These are phyloP conservation scores for Vannuccia rotundouncinata DNA, from an alignment of 2,888 invertebrate species.

Conservation along the genomic window DNA sequence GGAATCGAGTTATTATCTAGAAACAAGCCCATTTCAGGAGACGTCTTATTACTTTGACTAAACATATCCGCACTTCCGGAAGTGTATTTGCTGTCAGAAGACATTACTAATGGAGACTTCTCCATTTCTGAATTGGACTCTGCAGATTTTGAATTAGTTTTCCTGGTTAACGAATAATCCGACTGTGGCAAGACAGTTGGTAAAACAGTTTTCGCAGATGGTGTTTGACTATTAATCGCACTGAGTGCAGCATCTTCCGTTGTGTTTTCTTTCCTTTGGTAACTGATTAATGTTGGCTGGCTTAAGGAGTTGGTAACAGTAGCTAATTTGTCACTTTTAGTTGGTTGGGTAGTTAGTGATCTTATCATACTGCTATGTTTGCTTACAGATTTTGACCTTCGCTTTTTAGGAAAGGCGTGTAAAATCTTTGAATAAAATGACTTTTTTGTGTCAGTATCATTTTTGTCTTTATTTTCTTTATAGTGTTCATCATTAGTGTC, in stretches of 20 bases:
- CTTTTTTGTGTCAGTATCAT: too few species aligned
- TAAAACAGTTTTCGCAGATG: not conserved
- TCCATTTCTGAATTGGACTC: not conserved
- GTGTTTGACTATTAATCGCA: not conserved
- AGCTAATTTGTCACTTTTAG: too few species aligned
- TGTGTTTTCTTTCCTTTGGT: too few species aligned
- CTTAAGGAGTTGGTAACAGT: not conserved
- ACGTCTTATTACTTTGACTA: not conserved
- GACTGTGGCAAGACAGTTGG: not conserved
- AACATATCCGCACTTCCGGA: not conserved
- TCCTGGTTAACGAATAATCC: not conserved
- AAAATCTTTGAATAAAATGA: too few species aligned
- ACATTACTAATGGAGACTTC: not conserved
- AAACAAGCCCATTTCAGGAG: not conserved
- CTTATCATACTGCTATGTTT: too few species aligned
- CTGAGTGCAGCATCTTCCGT: too few species aligned
- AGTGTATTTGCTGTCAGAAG: not conserved
- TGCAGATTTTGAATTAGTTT: not conserved
- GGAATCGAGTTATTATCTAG: not conserved
- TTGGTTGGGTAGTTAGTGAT: too few species aligned
- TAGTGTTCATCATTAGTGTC: too few species aligned
- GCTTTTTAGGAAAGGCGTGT: too few species aligned
- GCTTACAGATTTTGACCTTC: too few species aligned
- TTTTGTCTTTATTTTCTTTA: too few species aligned
- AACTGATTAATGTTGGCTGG: slow-evolving; percentile 8